These are phyloP conservation scores for Rhabdomys dilectus DNA, from an alignment of 2,113 vertebrate genomes.

Conservation along the genomic window DNA sequence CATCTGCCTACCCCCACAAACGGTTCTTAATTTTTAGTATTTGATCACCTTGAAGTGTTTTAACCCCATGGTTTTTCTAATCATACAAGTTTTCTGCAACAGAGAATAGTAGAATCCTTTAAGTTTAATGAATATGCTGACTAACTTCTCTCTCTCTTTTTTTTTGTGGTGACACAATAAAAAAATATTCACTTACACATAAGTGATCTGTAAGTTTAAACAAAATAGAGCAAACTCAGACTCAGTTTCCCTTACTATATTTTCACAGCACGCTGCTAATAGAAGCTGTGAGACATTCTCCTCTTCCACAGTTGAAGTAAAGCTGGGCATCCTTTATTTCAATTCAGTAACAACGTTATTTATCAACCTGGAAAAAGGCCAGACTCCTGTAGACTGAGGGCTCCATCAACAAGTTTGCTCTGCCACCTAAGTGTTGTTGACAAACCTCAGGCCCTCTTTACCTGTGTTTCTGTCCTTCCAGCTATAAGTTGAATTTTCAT, in stretches of 20 bases:
- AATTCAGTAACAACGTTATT: neutral
- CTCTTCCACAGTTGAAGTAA: too few species aligned
- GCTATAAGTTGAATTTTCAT: neutral
- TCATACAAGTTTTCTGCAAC: neutral
- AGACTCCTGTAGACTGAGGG: rapidly evolving
- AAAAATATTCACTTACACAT: neutral
- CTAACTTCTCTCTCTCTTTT: neutral
- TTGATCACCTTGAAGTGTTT: neutral
- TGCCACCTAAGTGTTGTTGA: neutral
- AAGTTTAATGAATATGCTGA: neutral
- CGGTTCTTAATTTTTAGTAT: neutral
- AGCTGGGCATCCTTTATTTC: neutral
- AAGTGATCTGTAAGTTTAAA: neutral
- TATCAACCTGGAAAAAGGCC: neutral
- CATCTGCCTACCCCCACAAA: too few species aligned
- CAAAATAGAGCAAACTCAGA: neutral
- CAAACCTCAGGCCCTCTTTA: neutral
- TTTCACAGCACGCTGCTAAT: neutral
- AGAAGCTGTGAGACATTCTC: too few species aligned
- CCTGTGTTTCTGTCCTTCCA: neutral
- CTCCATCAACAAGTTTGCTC: rapidly evolving
- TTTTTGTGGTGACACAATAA: neutral
- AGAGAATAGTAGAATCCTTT: neutral
- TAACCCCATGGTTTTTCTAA: neutral
- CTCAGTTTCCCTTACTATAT: neutral